Conservation (phyloP, 2,888 invertebrate species). For the Tribolium freemani region DNA sequence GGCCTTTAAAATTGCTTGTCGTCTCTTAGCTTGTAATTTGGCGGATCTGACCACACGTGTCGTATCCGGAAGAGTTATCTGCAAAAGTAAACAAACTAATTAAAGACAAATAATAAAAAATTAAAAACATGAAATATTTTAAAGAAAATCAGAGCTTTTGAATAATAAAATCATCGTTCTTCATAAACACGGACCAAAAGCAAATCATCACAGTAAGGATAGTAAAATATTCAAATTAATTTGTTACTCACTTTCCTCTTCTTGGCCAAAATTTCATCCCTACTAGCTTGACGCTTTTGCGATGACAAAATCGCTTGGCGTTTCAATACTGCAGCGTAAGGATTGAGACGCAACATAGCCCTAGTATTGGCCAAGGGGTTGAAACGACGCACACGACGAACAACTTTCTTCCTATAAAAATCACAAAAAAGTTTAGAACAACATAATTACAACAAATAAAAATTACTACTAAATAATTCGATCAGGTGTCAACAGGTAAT, state of each 20-base stretch:
- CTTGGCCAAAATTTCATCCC: constrained; percentile 77
- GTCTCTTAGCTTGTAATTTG: constrained; percentile 70
- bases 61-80: constrained; percentile 57
- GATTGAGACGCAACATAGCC: constrained; percentile 93
- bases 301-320: constrained; percentile 84
- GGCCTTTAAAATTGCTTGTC: too few relatives aligned
- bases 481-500: constrained; percentile 64
- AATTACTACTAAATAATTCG: constrained; percentile 26
- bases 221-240: background rate
- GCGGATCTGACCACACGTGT: constrained; percentile 70
- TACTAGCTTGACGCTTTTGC: constrained; percentile 74
- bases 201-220: constrained; percentile 55
- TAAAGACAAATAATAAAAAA: background rate
- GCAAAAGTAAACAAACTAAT: constrained; percentile 42
- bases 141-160: constrained; percentile 47
- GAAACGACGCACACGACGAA: constrained; percentile 88
- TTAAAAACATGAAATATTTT: constrained; percentile 4
- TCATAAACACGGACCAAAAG: constrained; percentile 67
- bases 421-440: constrained; percentile 23
- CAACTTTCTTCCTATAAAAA: constrained; percentile 78
- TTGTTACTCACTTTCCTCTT: constrained; percentile 80
- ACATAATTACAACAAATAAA: constrained; percentile 24
- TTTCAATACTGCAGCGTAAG: constrained; percentile 92
- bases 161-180: constrained; percentile 46
- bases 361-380: constrained; percentile 94